These are phyloP conservation scores for Thinocorus orbignyianus DNA, from an alignment of 2,113 vertebrate genomes.

Conservation along the genomic window DNA sequence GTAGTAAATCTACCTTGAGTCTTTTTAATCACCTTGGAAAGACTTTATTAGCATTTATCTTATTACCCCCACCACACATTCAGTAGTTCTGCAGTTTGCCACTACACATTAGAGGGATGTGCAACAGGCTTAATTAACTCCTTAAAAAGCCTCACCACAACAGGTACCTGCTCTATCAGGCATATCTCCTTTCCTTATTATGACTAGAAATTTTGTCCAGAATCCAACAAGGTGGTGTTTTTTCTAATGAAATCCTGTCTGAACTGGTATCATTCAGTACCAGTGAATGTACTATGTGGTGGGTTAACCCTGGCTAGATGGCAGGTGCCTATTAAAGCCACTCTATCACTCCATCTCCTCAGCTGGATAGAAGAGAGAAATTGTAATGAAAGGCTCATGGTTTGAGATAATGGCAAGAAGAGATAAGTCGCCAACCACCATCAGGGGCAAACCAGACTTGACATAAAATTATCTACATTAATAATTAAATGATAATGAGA, in stretches of 20 bases:
- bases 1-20: neutral
- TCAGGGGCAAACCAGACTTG: neutral
- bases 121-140: neutral
- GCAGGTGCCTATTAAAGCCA: neutral
- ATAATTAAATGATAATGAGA: neutral
- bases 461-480: neutral
- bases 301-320: neutral
- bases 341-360: neutral
- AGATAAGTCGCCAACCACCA: neutral
- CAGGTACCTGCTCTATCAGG: no score
- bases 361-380: neutral
- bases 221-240: neutral
- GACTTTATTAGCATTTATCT: neutral
- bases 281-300: no score
- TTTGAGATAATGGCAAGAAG: neutral
- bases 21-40: neutral
- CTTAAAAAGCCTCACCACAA: neutral
- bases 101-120: neutral
- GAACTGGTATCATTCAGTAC: no score
- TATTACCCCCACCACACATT: neutral
- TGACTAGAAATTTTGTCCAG: neutral
- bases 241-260: neutral
- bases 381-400: neutral
- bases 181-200: neutral
- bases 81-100: neutral